phyloP scores from a whole-genome alignment of 2,888 invertebrate species.

The Pasiphila rectangulata region DNA sequence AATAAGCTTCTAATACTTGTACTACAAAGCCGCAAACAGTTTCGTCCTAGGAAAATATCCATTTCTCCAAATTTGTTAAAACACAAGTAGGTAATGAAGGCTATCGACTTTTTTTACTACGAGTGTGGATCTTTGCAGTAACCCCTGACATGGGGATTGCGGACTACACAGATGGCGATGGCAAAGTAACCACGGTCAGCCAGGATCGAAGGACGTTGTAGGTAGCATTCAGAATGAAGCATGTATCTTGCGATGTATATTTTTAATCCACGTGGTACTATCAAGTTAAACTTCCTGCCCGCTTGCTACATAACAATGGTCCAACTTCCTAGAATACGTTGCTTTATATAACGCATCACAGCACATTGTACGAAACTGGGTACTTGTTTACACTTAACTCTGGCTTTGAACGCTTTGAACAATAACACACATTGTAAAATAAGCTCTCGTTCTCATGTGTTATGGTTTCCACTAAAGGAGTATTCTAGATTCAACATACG shows the following conservation, averaged over 20 bases:
- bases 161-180: no score
- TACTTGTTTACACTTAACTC: slow-evolving; percentile 57
- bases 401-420: slow-evolving; percentile 40
- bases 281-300: slow-evolving; percentile 12
- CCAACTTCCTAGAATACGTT: slow-evolving; percentile 49
- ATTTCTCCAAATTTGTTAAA: no score
- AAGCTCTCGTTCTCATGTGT: slow-evolving; percentile 52
- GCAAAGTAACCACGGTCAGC: no score
- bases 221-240: no score
- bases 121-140: no score
- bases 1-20: no score
- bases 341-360: slow-evolving; percentile 53
- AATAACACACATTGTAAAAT: slow-evolving; percentile 60
- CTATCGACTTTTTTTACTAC: no score
- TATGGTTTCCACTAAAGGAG: slow-evolving; percentile 43
- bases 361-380: slow-evolving; percentile 46
- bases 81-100: no score
- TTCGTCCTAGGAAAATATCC: no score
- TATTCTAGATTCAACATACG: slow-evolving; percentile 37
- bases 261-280: not conserved
- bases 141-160: no score
- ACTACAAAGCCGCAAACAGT: no score
- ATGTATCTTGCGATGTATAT: slow-evolving; percentile 2
- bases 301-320: slow-evolving; percentile 37
- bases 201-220: no score